Evolutionary conservation across 2,888 invertebrate species (phyloP), one percentile per base, ranked within the genome.

Genomic region (Herminia tarsipennalis): DNA sequence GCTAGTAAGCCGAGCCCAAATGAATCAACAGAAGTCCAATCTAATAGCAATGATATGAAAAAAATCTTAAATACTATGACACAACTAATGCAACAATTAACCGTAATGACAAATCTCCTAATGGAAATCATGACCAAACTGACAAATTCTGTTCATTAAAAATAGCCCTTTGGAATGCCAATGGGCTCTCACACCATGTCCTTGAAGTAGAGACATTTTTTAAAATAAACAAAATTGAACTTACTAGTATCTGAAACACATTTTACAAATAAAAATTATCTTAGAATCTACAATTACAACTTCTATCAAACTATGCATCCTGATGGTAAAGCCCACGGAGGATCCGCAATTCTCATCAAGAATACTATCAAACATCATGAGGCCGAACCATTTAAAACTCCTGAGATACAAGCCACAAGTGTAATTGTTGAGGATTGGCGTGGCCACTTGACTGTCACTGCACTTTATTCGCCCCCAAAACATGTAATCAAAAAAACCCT

Each of bases 11-110:
- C 18, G 9, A 32, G 18, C 3, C 10, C 18, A 1, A 18, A 20
- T 13, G 32, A 18, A 13, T 3, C 8, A 10, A 2, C 18, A 18
- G 5, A 20, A 9, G 5, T 3, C 2, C n/a, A 24, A 9, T 2
- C 24, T 2, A 24, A 1, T n/a, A 24, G 20, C 9, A 32, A 32
- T 10, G 13, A 32, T 20, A 18, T 20, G 1, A 10, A 32, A 18
- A 10, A 32, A n/a, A 18, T 32, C 5, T 4, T 20, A 5, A 33
- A 36, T 25, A 33, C 37, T 21, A 37, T 37, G 28, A 22, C 25
- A 27, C 41, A 42, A 42, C 33, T 48, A 40, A 40, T 48, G 42
- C 37, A 48, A 18, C 42, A 48, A 48, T 18, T 42, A 38, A 41
- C 25, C n/a, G 8, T 21, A 32, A 24, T 35, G 13, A 46, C 35